phyloP scores from a whole-genome alignment of 2,888 invertebrate genomes.

The Vesta saturnalis region DNA sequence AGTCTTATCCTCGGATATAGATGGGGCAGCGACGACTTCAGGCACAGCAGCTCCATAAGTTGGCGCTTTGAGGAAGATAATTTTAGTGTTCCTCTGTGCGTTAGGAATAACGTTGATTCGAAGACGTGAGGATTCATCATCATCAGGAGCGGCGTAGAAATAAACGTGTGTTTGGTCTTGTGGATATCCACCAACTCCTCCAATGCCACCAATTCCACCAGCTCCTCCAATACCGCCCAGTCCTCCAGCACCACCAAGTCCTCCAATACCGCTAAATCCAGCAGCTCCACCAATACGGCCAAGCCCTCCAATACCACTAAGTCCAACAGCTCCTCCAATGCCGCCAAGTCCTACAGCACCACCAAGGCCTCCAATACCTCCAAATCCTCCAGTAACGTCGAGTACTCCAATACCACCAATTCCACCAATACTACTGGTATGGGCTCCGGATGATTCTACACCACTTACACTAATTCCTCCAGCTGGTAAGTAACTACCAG shows the following conservation, averaged over 20 bases:
- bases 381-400: too few species aligned
- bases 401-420: slow-evolving; percentile 1
- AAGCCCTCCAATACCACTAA: too few species aligned
- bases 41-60: slow-evolving; percentile 22
- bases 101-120: slow-evolving; percentile 43
- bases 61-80: slow-evolving; percentile 28
- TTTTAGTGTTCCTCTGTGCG: slow-evolving; percentile 38
- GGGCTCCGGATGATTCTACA: background rate
- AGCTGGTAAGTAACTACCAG: slow-evolving; percentile 23
- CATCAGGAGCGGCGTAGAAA: slow-evolving; percentile 57
- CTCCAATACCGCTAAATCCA: slow-evolving; percentile 47
- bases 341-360: too few species aligned
- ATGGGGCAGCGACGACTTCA: slow-evolving; percentile 42
- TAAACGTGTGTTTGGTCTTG: slow-evolving; percentile 54
- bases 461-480: background rate
- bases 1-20: slow-evolving; percentile 34
- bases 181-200: slow-evolving; percentile 50
- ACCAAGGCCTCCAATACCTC: too few species aligned
- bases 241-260: slow-evolving; percentile 42
- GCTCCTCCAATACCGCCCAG: background rate
- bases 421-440: background rate
- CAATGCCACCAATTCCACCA: background rate
- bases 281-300: slow-evolving; percentile 9
- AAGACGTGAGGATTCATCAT: slow-evolving; percentile 45
- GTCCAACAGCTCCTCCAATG: too few species aligned